Evolutionary conservation across 2,888 invertebrate genomes (phyloP).

Genomic region (Pharmacophagus antenor): DNA sequence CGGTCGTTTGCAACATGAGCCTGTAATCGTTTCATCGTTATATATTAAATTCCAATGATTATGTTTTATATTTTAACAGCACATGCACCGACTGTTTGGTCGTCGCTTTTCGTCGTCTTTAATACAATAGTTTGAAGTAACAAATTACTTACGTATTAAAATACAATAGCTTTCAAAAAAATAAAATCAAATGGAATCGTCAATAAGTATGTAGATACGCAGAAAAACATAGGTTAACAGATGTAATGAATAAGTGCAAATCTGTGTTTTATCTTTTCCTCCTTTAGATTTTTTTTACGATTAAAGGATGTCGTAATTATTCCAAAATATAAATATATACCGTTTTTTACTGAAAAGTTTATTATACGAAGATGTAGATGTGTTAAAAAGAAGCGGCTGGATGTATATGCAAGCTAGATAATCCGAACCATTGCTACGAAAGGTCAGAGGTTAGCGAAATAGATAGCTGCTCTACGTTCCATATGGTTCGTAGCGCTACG

Average conservation of each 20-base stretch:
- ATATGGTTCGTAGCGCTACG: constrained; percentile 47
- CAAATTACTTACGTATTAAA: too few relatives aligned
- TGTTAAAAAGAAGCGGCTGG: constrained; percentile 52
- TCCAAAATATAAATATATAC: background rate
- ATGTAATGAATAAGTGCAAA: too few relatives aligned
- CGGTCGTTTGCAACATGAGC: constrained; percentile 45
- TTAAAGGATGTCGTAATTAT: background rate
- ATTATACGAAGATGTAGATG: constrained; percentile 47
- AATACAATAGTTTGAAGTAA: background rate
- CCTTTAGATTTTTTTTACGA: too few relatives aligned
- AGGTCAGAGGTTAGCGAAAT: constrained; percentile 56
- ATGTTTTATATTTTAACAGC: constrained; percentile 38
- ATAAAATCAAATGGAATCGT: too few relatives aligned
- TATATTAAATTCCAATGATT: constrained; percentile 55
- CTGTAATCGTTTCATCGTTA: constrained; percentile 47
- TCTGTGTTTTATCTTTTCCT: too few relatives aligned
- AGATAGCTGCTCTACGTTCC: constrained; percentile 45
- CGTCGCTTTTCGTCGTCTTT: background rate
- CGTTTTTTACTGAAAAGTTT: background rate
- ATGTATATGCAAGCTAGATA: constrained; percentile 40
- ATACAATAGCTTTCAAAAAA: too few relatives aligned
- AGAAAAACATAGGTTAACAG: too few relatives aligned
- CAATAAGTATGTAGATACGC: too few relatives aligned
- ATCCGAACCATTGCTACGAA: constrained; percentile 45
- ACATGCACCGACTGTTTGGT: constrained; percentile 7